A percentile compares a stretch with the other conserved stretches of the same genome.
These are phyloP conservation scores for Troides oblongomaculatus DNA, from an alignment of 2,888 invertebrate genomes.

Conservation along the genomic window DNA sequence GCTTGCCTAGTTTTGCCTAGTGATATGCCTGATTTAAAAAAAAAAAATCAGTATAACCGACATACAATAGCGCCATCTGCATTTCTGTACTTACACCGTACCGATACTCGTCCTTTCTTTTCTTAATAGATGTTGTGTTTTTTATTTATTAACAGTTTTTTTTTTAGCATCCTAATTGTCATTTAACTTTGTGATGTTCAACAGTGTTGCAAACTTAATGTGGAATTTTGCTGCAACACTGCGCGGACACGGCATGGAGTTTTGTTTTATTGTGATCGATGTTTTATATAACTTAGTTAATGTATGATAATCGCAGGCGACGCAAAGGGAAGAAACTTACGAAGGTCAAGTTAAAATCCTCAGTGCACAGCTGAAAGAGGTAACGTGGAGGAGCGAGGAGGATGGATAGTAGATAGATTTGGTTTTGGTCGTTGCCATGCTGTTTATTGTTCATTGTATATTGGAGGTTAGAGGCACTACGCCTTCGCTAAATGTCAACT, in stretches of 20 bases:
- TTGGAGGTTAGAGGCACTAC: slow-evolving; percentile 40
- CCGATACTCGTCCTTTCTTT: slow-evolving; percentile 41
- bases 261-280: slow-evolving; percentile 52
- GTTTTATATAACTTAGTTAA: slow-evolving; percentile 71
- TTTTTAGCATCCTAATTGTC: slow-evolving; percentile 37
- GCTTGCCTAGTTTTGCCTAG: slow-evolving; percentile 65
- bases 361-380: slow-evolving; percentile 95
- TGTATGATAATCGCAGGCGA: slow-evolving; percentile 86
- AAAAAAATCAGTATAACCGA: slow-evolving; percentile 37
- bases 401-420: slow-evolving; percentile 59
- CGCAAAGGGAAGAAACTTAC: slow-evolving; percentile 96
- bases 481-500: slow-evolving; percentile 25
- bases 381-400: slow-evolving; percentile 72
- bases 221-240: slow-evolving; percentile 38
- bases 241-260: slow-evolving; percentile 61
- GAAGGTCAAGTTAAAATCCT: slow-evolving; percentile 94
- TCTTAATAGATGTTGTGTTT: slow-evolving; percentile 54
- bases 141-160: slow-evolving; percentile 40
- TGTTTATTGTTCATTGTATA: slow-evolving; percentile 60
- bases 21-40: slow-evolving; percentile 45
- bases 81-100: slow-evolving; percentile 46
- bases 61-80: slow-evolving; percentile 52
- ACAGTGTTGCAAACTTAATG: slow-evolving; percentile 41
- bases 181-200: slow-evolving; percentile 43
- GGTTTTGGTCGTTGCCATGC: slow-evolving; percentile 73